These are phyloP conservation scores for Bruchidius siliquastri DNA, from an alignment of 2,888 invertebrate genomes.

Conservation along the genomic window DNA sequence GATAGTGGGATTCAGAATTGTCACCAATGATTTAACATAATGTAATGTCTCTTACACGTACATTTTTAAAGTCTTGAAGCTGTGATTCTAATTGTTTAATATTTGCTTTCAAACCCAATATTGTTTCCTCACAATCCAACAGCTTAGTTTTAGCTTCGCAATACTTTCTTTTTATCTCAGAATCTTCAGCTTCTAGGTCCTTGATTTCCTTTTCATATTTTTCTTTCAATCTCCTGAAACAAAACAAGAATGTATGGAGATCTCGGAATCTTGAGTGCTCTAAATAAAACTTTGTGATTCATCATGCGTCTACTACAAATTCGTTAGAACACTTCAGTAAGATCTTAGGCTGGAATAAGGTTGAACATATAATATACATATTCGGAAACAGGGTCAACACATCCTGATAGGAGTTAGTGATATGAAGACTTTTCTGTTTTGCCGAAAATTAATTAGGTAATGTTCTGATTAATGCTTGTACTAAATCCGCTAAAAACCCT, in stretches of 20 bases:
- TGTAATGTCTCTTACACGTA: conserved; percentile 30
- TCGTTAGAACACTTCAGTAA: too few relatives aligned
- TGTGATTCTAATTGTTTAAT: conserved; percentile 64
- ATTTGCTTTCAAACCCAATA: conserved; percentile 55
- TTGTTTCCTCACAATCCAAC: conserved; percentile 60
- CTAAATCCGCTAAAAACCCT: too few relatives aligned
- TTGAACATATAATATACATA: too few relatives aligned
- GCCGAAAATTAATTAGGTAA: too few relatives aligned
- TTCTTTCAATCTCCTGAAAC: conserved; percentile 63
- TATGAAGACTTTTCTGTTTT: too few relatives aligned
- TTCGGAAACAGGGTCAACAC: too few relatives aligned
- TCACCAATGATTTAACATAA: not conserved
- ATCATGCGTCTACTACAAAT: too few relatives aligned
- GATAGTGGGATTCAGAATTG: not conserved
- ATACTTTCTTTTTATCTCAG: conserved; percentile 61
- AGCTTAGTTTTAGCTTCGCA: conserved; percentile 62
- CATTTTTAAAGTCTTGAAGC: conserved; percentile 61
- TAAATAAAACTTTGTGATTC: too few relatives aligned
- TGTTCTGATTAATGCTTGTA: too few relatives aligned
- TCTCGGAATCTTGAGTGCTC: not conserved
- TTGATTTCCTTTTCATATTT: conserved; percentile 70
- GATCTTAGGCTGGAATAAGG: too few relatives aligned
- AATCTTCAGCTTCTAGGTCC: conserved; percentile 63
- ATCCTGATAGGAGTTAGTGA: too few relatives aligned
- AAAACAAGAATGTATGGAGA: not conserved